Evolutionary conservation across 2,113 vertebrate species (phyloP).

Genomic region (Oplegnathus fasciatus): DNA sequence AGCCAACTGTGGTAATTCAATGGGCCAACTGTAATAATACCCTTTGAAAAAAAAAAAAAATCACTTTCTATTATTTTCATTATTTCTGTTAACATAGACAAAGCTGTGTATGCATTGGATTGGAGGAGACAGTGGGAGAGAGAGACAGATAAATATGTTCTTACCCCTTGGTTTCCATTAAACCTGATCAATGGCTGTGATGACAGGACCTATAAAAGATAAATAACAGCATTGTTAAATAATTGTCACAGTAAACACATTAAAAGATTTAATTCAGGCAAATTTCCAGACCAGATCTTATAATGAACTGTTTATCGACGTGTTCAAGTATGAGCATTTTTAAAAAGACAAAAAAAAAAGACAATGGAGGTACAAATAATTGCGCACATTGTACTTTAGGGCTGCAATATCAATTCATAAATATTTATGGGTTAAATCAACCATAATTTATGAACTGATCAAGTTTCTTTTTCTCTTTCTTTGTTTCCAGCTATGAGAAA

Average conservation of each 20-base stretch:
- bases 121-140: neutral
- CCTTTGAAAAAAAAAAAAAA: neutral
- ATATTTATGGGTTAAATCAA: neutral
- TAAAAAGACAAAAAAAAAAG: neutral
- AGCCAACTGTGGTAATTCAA: neutral
- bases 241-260: neutral
- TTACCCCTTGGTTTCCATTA: slow-evolving; percentile 98
- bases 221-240: slow-evolving; percentile 38
- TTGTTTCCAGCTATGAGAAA: neutral
- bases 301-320: neutral
- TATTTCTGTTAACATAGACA: neutral
- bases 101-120: neutral
- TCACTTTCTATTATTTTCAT: too few species aligned
- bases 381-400: neutral
- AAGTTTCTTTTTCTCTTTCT: neutral
- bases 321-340: neutral
- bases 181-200: slow-evolving; percentile 92
- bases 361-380: neutral
- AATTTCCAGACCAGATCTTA: neutral
- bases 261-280: neutral
- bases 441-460: neutral
- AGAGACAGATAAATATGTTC: slow-evolving; percentile 54
- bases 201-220: slow-evolving; percentile 86
- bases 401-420: neutral
- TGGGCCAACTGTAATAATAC: neutral